Base-by-base conservation (phyloP, 2,797 vertebrate species). In the Rhadinocentrus ornatus region DNA sequence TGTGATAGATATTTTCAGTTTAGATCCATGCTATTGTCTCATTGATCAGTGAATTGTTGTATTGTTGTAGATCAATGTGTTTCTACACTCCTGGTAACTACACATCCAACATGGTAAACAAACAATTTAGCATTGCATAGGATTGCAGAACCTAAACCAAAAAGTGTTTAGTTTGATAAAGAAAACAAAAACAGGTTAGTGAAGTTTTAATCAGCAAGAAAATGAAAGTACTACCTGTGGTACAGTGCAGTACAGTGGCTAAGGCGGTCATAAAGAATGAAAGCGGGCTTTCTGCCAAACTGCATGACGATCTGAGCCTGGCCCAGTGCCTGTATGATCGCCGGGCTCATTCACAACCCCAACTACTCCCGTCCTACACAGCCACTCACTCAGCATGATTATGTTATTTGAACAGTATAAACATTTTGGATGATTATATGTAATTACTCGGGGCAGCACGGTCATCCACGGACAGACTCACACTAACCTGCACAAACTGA, bases 381-480 rank as follows among this genome's bases (percentile, higher is more conserved):
- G 67, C 77, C 77, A 78, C 76, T 82, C 80, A 78, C 74, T 79
- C 80, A 59, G 72, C 80, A 70, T 77, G 88, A 83, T 86, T 82
- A 73, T 75, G 82, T 81, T 86, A 85, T 91, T 92, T 86, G 89
- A 89, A 89, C 85, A 89, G 88, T 77, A 85, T 87, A 93, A 92
- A 93, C 86, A 90, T 90, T 91, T 85, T 72, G 74, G 73, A 89
- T 89, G 88, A 92, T 93, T 93, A 89, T 82, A 91, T 89, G 72
- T 89, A 88, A 93, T 94, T 91, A 90, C 70, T 60, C 56, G 34
- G 79, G 65, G 82, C 73, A 83, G 77, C 73, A 53, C 12, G 66
- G 62, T 82, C 81, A 82, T 77, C 65, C 75, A 77, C 68, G 56
- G 26, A 68, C 6, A 46, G 62, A 79, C 20, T 34, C 31, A 71